These are phyloP conservation scores for Ceratina calcarata DNA, from an alignment of 1,140 invertebrate genomes.

Conservation along the genomic window DNA sequence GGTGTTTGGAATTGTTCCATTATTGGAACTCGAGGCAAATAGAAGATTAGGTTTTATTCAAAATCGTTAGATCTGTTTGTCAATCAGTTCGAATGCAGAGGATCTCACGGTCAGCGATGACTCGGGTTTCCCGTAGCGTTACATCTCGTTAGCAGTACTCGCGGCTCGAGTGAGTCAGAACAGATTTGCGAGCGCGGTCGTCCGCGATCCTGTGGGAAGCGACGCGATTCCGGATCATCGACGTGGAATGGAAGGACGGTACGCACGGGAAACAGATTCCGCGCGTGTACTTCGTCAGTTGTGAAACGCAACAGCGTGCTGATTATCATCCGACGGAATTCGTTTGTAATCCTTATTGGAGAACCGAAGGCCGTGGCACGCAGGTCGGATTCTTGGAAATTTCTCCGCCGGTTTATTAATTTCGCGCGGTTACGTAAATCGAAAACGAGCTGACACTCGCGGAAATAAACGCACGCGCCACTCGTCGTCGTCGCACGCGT, in stretches of 20 bases:
- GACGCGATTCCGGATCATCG: slow-evolving; percentile 67
- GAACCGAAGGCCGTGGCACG: slow-evolving; percentile 21
- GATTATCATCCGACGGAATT: slow-evolving; percentile 43
- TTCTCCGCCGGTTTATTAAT: slow-evolving; percentile 20
- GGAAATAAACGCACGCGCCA: neutral
- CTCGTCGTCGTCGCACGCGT: neutral
- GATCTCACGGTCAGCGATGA: slow-evolving; percentile 55
- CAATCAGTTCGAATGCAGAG: neutral
- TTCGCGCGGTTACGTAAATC: slow-evolving; percentile 26
- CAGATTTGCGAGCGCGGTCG: slow-evolving; percentile 34
- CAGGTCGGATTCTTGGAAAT: slow-evolving; percentile 26
- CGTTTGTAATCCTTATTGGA: slow-evolving; percentile 30
- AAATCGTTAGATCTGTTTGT: neutral
- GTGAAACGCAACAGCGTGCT: slow-evolving; percentile 45
- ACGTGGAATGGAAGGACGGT: slow-evolving; percentile 73
- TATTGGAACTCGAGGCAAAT: neutral
- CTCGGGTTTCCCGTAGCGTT: slow-evolving; percentile 32
- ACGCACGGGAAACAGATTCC: slow-evolving; percentile 55
- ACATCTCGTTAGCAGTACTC: slow-evolving; percentile 18
- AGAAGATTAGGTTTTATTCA: neutral
- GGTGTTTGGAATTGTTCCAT: neutral
- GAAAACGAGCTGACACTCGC: slow-evolving; percentile 26
- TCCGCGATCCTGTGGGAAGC: slow-evolving; percentile 38
- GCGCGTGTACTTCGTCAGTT: slow-evolving; percentile 64
- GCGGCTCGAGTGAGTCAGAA: slow-evolving; percentile 58